Percentiles rank a stretch among this genome's conserved stretches.
Evolutionary conservation across 23 tunicate species (phyloP).

Genomic region (Corella eumyota): DNA sequence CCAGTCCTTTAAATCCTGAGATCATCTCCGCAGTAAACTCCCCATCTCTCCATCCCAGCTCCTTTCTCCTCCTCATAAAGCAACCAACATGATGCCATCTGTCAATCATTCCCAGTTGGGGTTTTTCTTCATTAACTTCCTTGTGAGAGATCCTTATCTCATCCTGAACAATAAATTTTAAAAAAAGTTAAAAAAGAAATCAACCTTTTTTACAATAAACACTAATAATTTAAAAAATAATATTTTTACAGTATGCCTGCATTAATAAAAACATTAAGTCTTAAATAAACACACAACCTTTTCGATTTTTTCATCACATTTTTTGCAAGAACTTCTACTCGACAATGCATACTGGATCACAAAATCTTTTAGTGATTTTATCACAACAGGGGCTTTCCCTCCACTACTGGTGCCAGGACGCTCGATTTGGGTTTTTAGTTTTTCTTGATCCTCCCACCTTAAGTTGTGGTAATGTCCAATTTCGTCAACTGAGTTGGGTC

Average conservation of each 20-base stretch:
- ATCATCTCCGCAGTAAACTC: constrained; percentile 76
- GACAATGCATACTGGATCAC: constrained; percentile 88
- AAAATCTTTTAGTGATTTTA: constrained; percentile 60
- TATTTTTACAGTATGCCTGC: no score
- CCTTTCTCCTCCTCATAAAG: constrained; percentile 47
- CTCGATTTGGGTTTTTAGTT: constrained; percentile 64
- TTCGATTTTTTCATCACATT: constrained; percentile 90
- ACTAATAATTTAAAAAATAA: neutral
- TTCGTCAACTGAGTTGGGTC: constrained; percentile 56
- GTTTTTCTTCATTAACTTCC: constrained; percentile 81
- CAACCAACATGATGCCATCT: constrained; percentile 99
- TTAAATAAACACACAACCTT: no score
- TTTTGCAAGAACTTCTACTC: constrained; percentile 58
- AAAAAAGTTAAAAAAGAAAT: no score
- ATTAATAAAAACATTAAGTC: no score
- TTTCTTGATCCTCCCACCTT: constrained; percentile 92
- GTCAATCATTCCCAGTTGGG: constrained; percentile 63
- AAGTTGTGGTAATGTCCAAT: constrained; percentile 48
- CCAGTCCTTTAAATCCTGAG: constrained; percentile 61
- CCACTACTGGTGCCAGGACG: constrained; percentile 3
- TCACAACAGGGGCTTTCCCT: constrained; percentile 1
- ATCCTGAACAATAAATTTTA: no score
- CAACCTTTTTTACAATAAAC: no score
- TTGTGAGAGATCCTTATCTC: constrained; percentile 89
- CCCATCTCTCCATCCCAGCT: constrained; percentile 68